Percentiles rank a stretch among this genome's conserved stretches.
These are phyloP conservation scores for Tridacna crocea DNA, from an alignment of 2,888 invertebrate genomes.

Conservation along the genomic window DNA sequence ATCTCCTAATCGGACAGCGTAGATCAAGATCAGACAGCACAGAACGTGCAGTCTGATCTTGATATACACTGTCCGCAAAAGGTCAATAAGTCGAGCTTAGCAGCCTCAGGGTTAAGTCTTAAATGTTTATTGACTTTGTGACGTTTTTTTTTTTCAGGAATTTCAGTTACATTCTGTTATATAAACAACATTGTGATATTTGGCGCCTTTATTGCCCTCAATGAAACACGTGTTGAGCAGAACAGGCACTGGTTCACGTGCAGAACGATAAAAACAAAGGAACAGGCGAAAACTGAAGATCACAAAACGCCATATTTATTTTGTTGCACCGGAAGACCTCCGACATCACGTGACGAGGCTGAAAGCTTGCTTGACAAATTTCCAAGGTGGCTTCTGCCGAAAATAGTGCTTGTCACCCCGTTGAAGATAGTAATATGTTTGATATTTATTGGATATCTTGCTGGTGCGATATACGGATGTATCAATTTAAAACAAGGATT, in stretches of 20 bases:
- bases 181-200: slow-evolving; percentile 66
- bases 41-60: too few relatives aligned
- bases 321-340: slow-evolving; percentile 45
- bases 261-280: slow-evolving; percentile 26
- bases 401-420: slow-evolving; percentile 55
- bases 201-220: slow-evolving; percentile 57
- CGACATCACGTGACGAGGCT: slow-evolving; percentile 45
- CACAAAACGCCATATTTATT: slow-evolving; percentile 16
- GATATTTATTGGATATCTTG: slow-evolving; percentile 66
- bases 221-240: slow-evolving; percentile 84
- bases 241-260: slow-evolving; percentile 47
- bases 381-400: slow-evolving; percentile 64
- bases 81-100: too few relatives aligned
- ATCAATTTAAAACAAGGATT: slow-evolving; percentile 58
- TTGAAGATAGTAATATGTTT: slow-evolving; percentile 59
- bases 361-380: slow-evolving; percentile 67
- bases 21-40: too few relatives aligned
- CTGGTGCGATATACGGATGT: slow-evolving; percentile 48
- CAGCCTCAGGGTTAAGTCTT: too few relatives aligned
- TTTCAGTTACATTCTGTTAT: slow-evolving; percentile 63
- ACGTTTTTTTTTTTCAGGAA: slow-evolving; percentile 35
- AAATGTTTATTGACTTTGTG: too few relatives aligned
- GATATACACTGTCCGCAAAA: too few relatives aligned
- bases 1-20: too few relatives aligned
- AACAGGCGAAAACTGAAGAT: slow-evolving; percentile 21